Base-by-base conservation (phyloP, 1,140 invertebrate species). In the Achatina immaculata region DNA sequence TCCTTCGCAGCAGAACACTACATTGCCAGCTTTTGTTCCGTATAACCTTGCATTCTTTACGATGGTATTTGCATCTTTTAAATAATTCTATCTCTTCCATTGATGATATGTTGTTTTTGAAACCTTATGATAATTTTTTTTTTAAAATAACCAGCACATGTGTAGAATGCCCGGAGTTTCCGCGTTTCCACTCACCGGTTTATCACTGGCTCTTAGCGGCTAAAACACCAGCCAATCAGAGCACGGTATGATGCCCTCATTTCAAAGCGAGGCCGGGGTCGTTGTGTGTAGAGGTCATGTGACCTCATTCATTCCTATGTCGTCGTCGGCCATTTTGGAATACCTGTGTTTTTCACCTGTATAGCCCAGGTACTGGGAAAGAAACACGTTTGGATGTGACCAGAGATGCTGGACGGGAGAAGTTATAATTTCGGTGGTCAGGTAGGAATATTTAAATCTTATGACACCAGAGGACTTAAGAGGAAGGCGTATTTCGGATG, bases 271-370 rank as follows among this genome's bases (percentile, higher is more conserved):
- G 58, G 1, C n/a, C 7, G 58, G 4, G n/a, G 28, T 62, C 51
- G 24, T 28, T n/a, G 6, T 62, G 58, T 28, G 58, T 2, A 21
- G 19, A 43, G n/a, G 68, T 69, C 68, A 69, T 43, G 68, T 69
- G 68, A 69, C 68, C 68, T 43, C 68, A 69, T 42, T 69, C 68
- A 69, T 69, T 69, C 68, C 42, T 4, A 42, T 21, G 7, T n/a
- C 24, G 19, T n/a, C 42, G 6, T 6, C 68, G 38, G 68, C 68
- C 68, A 69, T 69, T 69, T 69, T 69, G 14, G 68, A 42, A 34
- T 69, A 69, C 68, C 68, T 69, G 68, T 69, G 68, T 43, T 43
- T 66, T 69, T 68, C 68, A 69, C 68, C 68, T 69, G 68, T 24
- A 21, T 42, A 24, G 38, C 6, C 19, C 42, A 69, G 68, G 68